Conservation (phyloP, 2,113 vertebrate species). For the Acanthisitta chloris region DNA sequence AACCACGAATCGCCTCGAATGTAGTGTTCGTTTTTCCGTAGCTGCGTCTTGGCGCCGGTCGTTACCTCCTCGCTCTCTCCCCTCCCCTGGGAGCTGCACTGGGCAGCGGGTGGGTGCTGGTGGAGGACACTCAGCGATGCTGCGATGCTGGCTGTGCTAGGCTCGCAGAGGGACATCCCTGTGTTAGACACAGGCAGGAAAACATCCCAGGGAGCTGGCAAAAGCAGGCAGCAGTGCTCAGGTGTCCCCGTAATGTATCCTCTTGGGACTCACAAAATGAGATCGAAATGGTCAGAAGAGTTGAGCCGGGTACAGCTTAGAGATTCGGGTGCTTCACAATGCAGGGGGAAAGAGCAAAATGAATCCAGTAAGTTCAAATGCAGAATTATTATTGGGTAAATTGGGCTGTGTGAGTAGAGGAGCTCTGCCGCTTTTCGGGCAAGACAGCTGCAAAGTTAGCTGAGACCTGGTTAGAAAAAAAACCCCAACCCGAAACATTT, state of each 20-base stretch:
- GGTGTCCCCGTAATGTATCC: neutral
- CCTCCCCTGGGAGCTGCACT: neutral
- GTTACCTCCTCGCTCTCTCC: accelerated
- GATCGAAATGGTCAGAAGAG: neutral
- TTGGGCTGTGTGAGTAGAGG: neutral
- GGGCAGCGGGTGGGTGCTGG: neutral
- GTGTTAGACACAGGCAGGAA: neutral
- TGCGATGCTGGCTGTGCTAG: neutral
- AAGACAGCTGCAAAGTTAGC: neutral
- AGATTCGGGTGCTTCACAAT: neutral
- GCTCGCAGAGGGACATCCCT: neutral
- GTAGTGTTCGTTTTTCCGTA: neutral
- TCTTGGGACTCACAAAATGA: neutral
- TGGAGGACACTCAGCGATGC: neutral
- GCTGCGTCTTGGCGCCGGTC: accelerated
- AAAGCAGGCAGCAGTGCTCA: neutral
- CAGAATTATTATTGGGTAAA: neutral
- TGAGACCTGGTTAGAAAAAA: neutral
- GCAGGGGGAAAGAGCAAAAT: neutral
- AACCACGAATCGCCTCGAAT: neutral
- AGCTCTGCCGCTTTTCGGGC: neutral
- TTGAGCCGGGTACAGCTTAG: accelerated
- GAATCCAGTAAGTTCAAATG: neutral
- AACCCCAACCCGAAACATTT: neutral
- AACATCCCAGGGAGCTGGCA: neutral